Conservation (phyloP, 2,797 vertebrate genomes). For the Micropoecilia bifurca region DNA sequence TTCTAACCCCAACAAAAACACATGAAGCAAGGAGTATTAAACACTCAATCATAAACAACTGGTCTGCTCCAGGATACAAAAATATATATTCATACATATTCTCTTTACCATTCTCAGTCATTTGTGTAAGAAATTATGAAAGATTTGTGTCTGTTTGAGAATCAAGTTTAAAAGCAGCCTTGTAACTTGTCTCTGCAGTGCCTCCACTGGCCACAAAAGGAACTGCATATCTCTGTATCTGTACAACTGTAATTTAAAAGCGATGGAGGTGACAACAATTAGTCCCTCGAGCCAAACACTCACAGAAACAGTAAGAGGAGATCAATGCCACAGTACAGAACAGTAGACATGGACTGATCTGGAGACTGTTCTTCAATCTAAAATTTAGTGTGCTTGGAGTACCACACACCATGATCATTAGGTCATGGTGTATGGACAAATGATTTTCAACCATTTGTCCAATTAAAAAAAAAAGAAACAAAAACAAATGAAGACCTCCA, state of each 20-base stretch:
- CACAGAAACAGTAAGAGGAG: slow-evolving; percentile 15
- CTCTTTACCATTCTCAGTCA: slow-evolving; percentile 43
- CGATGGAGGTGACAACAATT: slow-evolving; percentile 32
- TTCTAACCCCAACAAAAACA: slow-evolving; percentile 5
- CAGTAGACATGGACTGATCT: slow-evolving; percentile 25
- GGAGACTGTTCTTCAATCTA: not conserved
- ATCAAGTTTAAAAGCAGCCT: slow-evolving; percentile 30
- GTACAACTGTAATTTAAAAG: slow-evolving; percentile 45
- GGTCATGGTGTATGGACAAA: too few relatives aligned
- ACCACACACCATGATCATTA: slow-evolving; percentile 47
- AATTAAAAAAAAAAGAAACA: slow-evolving; percentile 54
- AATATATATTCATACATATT: slow-evolving; percentile 38
- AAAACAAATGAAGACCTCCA: slow-evolving; percentile 11
- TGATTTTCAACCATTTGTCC: slow-evolving; percentile 44
- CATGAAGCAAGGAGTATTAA: slow-evolving; percentile 33
- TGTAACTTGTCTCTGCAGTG: slow-evolving; percentile 13
- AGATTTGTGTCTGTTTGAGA: slow-evolving; percentile 30
- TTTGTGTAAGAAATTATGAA: slow-evolving; percentile 25
- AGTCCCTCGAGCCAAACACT: slow-evolving; percentile 35
- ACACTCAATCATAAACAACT: slow-evolving; percentile 3
- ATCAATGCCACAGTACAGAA: slow-evolving; percentile 31
- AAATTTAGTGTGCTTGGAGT: slow-evolving; percentile 33
- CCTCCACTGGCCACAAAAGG: slow-evolving; percentile 9
- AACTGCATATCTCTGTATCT: slow-evolving; percentile 29
- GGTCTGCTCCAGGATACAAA: slow-evolving; percentile 54